Base-by-base conservation (phyloP, 2,797 vertebrate species). In the Kryptopterus vitreolus region DNA sequence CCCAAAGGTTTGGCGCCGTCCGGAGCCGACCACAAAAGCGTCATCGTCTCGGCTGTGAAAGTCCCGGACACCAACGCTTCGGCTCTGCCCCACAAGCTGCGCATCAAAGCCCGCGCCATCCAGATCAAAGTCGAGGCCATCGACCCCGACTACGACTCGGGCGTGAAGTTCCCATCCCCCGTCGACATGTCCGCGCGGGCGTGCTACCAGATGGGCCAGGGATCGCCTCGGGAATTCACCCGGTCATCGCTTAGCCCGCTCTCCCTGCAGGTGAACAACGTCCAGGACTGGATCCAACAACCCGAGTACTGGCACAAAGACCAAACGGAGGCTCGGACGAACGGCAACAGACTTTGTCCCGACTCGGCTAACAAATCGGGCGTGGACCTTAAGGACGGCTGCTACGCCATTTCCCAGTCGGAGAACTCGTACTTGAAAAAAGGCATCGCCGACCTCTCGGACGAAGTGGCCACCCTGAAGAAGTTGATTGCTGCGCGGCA, bases 11-110 rank as follows among this genome's bases (percentile, higher is more conserved):
- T 93, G 69, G 87, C 89, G 53, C 93, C 94, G n/a, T 92, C 94
- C 77, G 90, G 90, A 0, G 89, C 93, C 2, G 95, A 97, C 87
- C 93, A 93, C 4, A 95, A 93, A 83, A 96, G 91, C 18, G 88
- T 93, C 68, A 95, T 94, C 1, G 92, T 94, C 63, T 92, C 95
- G 3, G 92, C 94, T 61, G 94, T 95, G 74, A 98, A 96, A 89
- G 96, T 97, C 85, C 96, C 96, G 12, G 96, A 98, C 61, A 85
- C 92, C 58, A 90, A 88, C 81, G 91, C 94, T 71, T 95, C 93
- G 10, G 97, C 97, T 83, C 86, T 99, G 92, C 98, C 98, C 20
- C 98, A 99, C 87, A 99, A 99, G 90, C 94, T 99, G 78, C 91
- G 97, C 75, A 95, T 99, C 87, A 99, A 99, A 90, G 93, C 94